phyloP scores from a whole-genome alignment of 2,113 vertebrate genomes.

The Albula glossodonta region DNA sequence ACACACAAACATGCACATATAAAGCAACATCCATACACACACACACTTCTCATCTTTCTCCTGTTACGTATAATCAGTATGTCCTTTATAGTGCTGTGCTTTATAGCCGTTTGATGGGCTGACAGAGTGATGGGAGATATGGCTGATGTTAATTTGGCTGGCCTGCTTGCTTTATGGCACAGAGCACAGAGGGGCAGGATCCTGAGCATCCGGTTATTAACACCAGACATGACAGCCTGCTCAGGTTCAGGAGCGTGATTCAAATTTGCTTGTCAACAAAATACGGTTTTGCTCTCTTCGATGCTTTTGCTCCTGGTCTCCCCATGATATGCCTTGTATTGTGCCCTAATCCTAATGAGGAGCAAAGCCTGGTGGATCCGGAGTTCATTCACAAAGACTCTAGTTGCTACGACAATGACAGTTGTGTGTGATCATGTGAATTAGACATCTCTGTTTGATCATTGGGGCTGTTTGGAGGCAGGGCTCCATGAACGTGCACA shows the following conservation, averaged over 20 bases:
- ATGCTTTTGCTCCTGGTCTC: constrained; percentile 10
- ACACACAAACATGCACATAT: not conserved
- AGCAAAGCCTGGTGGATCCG: no score
- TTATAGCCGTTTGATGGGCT: constrained; percentile 34
- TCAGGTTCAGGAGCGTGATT: constrained; percentile 66
- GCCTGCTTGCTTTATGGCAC: constrained; percentile 58
- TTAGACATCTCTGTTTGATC: no score
- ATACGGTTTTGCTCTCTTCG: constrained; percentile 39
- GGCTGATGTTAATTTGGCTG: constrained; percentile 60
- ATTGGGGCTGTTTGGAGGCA: no score
- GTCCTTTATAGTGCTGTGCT: constrained; percentile 14
- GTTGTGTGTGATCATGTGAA: no score
- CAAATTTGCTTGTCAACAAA: constrained; percentile 64
- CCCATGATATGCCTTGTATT: no score
- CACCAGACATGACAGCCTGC: constrained; percentile 59
- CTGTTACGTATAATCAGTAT: constrained; percentile 40
- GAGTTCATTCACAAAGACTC: no score
- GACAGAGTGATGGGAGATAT: constrained; percentile 47
- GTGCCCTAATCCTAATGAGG: no score
- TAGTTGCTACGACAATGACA: no score
- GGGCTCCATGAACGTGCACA: not conserved
- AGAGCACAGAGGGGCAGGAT: constrained; percentile 54
- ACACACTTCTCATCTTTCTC: constrained; percentile 34
- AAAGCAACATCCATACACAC: constrained; percentile 16
- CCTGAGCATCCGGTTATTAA: constrained; percentile 64